Conservation (phyloP, 2,113 vertebrate species). For the Lagopus muta region DNA sequence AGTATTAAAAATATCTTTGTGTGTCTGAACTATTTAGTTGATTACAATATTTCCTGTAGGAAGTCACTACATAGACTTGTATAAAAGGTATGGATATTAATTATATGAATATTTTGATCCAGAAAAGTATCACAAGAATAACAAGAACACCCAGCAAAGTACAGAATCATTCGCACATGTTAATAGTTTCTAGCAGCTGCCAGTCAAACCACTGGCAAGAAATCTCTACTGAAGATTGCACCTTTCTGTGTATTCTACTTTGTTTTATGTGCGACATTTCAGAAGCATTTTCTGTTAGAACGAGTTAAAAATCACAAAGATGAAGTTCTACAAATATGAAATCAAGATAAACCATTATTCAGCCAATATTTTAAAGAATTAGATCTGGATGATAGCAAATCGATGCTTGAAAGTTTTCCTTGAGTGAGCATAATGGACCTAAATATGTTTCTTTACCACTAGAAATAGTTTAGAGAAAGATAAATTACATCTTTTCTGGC, state of each 20-base stretch:
- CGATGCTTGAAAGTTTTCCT: not conserved
- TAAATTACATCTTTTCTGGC: not conserved
- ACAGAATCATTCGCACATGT: conserved; percentile 1
- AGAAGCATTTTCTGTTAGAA: not conserved
- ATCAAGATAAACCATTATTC: not conserved
- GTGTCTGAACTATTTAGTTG: not conserved
- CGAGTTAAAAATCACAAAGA: not conserved
- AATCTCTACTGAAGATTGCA: not conserved
- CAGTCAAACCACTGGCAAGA: not conserved
- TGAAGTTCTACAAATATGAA: not conserved
- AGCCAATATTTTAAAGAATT: not conserved
- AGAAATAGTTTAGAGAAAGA: not conserved
- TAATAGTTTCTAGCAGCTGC: not conserved
- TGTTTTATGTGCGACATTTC: conserved; percentile 28
- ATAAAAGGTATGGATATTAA: not conserved
- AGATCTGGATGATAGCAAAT: not conserved
- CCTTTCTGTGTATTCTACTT: not conserved
- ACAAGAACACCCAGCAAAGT: not conserved
- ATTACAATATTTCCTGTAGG: not conserved
- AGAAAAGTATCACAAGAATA: not conserved
- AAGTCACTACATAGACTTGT: not conserved
- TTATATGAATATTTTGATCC: not conserved
- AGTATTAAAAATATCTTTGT: not conserved
- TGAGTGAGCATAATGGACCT: not conserved
- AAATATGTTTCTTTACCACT: not conserved